A percentile compares a stretch with the other conserved stretches of the same genome.
phyloP scores from a whole-genome alignment of 2,113 vertebrate species.

The Chaetodon trifascialis region DNA sequence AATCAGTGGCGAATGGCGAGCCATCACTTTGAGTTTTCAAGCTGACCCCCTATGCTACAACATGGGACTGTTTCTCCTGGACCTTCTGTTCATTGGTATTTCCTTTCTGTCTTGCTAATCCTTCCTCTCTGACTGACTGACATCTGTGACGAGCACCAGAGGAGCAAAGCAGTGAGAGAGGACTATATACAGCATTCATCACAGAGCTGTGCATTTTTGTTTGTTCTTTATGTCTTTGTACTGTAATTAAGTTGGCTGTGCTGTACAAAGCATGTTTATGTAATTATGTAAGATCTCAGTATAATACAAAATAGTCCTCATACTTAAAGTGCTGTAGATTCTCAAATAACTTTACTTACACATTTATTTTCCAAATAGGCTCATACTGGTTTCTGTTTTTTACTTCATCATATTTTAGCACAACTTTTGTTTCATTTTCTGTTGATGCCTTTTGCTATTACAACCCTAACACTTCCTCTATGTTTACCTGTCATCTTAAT shows the following conservation, averaged over 20 bases:
- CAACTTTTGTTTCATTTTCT: slow-evolving; percentile 9
- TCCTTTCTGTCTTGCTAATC: slow-evolving; percentile 1
- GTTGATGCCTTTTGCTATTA: background rate
- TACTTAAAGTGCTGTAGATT: background rate
- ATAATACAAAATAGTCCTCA: background rate
- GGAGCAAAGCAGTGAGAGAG: background rate
- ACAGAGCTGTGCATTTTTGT: background rate
- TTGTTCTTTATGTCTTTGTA: slow-evolving; percentile 11
- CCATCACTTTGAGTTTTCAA: slow-evolving; percentile 28
- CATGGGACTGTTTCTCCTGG: slow-evolving; percentile 2
- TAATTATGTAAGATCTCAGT: slow-evolving; percentile 2
- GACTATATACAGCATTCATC: background rate
- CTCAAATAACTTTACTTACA: background rate
- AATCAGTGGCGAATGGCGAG: slow-evolving; percentile 51
- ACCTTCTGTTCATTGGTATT: background rate
- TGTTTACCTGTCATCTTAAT: slow-evolving; percentile 19
- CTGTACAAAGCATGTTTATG: background rate
- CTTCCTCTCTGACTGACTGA: background rate
- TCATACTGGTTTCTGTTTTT: background rate
- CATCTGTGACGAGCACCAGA: slow-evolving; percentile 14
- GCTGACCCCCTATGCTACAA: background rate
- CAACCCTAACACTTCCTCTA: background rate
- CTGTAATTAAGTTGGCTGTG: background rate
- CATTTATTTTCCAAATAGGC: background rate
- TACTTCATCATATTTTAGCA: background rate